Evolutionary conservation across 2,888 invertebrate genomes (phyloP), one percentile per base, ranked within the genome.

Genomic region (Acanthacorydalis orientalis): DNA sequence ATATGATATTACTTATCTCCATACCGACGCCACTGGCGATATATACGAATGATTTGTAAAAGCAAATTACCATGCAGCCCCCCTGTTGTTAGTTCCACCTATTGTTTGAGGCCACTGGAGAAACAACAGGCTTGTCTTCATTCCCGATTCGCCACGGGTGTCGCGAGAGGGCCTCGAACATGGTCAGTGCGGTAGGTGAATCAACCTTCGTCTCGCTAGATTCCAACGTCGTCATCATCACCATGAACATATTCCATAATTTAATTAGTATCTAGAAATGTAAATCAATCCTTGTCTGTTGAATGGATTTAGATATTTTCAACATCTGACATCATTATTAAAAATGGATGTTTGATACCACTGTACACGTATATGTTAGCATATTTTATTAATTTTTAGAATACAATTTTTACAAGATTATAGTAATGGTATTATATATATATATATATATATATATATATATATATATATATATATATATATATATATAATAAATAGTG

Each of bases 71-170:
- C 23, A 42, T 31, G 42, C 16, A 42, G 31, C 42, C n/a, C 42
- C 42, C 42, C 31, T 31, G 42, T 31, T 31, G 42, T 23, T 31
- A 42, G 14, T 31, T 42, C 31, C 16, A 31, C 31, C 42, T 31
- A 42, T 42, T 42, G 42, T 42, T 42, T 42, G 42, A 42, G 31
- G 23, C 23, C 42, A 42, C 42, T 37, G 37, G 37, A 37, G 16
- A 51, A 52, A 47, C 47, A 53, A 52, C 52, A 46, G 49, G 52
- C 50, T 51, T 47, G 44, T 48, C 53, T 46, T 54, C 54, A 54
- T 54, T 54, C 54, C 54, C 48, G 47, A 54, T 54, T 54, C 49
- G 46, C 48, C 51, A 51, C 52, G 53, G 54, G 32, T 46, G 40
- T 49, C 37, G 43, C 14, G 37, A n/a, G 37, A 37, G 23, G 23